phyloP scores from a whole-genome alignment of 2,888 invertebrate species.

The Sympetrum striolatum region DNA sequence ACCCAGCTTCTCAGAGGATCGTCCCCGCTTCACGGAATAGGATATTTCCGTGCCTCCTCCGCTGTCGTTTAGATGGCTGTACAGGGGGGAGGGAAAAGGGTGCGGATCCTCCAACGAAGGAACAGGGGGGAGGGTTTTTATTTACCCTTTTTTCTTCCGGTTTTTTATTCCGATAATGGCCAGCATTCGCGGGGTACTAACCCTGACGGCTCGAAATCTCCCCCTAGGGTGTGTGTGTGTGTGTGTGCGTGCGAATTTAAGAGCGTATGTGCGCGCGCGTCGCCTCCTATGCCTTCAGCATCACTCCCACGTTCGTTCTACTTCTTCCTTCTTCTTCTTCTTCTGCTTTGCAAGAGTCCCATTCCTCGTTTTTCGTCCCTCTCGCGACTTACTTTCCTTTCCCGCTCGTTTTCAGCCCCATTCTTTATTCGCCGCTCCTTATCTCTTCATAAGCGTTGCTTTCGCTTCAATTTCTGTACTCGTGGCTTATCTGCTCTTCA shows the following conservation, averaged over 20 bases:
- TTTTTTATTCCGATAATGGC: neutral
- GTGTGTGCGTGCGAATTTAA: neutral
- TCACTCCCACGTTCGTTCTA: neutral
- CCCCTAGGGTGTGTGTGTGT: neutral
- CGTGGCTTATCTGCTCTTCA: too few relatives aligned
- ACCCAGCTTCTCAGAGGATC: slow-evolving; percentile 12
- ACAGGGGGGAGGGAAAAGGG: neutral
- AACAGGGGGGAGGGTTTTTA: neutral
- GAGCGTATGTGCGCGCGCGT: neutral
- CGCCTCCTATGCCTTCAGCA: neutral
- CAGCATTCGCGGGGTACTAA: neutral
- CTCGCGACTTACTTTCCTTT: neutral
- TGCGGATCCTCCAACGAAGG: neutral
- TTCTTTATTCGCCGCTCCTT: neutral
- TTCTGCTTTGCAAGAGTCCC: neutral
- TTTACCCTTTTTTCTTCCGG: neutral
- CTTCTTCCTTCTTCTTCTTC: neutral
- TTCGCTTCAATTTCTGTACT: neutral
- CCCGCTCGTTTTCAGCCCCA: neutral
- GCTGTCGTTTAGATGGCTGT: neutral
- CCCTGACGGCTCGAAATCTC: neutral
- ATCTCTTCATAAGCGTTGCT: neutral
- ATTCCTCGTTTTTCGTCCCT: neutral
- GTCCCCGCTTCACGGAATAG: neutral
- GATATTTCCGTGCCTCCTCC: slow-evolving; percentile 3